Evolutionary conservation across 2,888 invertebrate species (phyloP), one percentile per base, ranked within the genome.

Genomic region (Entomobrya multifasciata): DNA sequence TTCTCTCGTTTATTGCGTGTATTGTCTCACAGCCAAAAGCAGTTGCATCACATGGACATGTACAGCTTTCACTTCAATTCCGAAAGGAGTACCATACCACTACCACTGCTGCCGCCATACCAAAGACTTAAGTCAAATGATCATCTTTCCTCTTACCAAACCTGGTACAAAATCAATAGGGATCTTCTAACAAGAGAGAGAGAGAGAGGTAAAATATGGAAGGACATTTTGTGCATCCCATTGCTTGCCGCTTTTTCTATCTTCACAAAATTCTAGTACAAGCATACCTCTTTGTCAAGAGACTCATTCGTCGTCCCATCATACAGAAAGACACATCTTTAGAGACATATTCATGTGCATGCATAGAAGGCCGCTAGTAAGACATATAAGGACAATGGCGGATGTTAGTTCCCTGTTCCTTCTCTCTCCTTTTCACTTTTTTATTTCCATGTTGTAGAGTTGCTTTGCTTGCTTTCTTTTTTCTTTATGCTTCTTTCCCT

Each of bases 81-180:
- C 36, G 8, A 8, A 8, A 36, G 36, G 36, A 3, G 41, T 41
- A 67, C 27, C 25, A 57, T 8, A 22, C 27, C 60, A 27, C 25
- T 27, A 60, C 27, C 27, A 27, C 17, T 60, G 11, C 22, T 25
- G 57, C 57, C 57, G 25, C n/a, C 13, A 57, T 25, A 47, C 44
- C 2, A 44, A 2, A n/a, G 13, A 70, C 25, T 15, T 22, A 44
- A 84, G 88, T 87, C 77, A 88, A 88, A 87, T 88, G 86, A 88
- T 88, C 84, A 81, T 88, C 87, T 84, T 87, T 87, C 74, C 84
- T 86, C 27, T 57, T 17, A 36, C 52, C 60, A 82, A 82, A 85
- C 78, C 74, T 86, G 86, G 88, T 86, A 83, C 81, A 88, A 88
- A 88, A 88, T 88, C 88, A 88, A 88, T 88, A 87, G 88, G 74